These are phyloP conservation scores for Ptilonorhynchus violaceus DNA, from an alignment of 2,113 vertebrate species.

Conservation along the genomic window DNA sequence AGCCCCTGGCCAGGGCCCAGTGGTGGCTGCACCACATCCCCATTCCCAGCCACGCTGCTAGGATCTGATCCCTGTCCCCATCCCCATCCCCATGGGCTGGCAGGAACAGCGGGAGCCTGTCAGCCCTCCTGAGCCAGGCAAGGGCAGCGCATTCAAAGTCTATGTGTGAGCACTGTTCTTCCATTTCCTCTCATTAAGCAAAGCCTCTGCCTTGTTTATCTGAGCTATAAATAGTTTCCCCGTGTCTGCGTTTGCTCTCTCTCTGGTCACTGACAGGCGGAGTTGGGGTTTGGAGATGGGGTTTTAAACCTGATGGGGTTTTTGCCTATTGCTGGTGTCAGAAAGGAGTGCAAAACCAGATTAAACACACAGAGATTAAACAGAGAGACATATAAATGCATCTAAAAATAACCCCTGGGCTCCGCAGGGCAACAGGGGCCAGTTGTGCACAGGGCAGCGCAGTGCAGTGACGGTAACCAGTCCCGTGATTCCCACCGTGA, in stretches of 20 bases:
- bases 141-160: neutral
- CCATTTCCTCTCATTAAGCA: neutral
- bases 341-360: neutral
- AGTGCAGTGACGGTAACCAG: accelerated
- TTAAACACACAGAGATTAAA: neutral
- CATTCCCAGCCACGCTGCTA: accelerated
- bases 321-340: neutral
- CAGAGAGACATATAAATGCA: neutral
- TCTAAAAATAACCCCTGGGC: neutral
- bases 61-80: neutral
- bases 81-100: neutral
- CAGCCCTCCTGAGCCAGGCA: neutral
- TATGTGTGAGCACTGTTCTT: neutral
- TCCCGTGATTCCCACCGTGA: neutral
- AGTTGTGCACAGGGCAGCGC: neutral
- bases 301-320: neutral
- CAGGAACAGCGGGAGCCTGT: neutral
- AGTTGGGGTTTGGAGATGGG: neutral
- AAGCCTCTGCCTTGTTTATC: constrained; percentile 6
- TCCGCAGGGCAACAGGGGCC: neutral
- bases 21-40: accelerated
- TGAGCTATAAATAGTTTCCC: neutral
- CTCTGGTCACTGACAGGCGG: neutral
- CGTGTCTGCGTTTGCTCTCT: neutral
- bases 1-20: accelerated